phyloP scores from a whole-genome alignment of 2,888 invertebrate species.

The Dorcus hopei region DNA sequence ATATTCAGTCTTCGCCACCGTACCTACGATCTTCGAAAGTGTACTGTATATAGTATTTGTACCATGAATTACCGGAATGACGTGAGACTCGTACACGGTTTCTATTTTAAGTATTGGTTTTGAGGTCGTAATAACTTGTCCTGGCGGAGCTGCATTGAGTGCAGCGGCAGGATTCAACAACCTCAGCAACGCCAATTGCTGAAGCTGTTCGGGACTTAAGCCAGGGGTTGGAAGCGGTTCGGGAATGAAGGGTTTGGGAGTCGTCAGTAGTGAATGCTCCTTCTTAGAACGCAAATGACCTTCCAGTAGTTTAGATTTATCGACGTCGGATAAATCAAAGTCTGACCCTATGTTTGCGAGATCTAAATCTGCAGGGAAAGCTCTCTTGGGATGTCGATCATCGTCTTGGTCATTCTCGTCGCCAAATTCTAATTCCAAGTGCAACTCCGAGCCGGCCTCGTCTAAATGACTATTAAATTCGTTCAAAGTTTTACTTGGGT shows the following conservation, averaged over 20 bases:
- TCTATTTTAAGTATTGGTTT: constrained; percentile 73
- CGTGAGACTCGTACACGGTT: constrained; percentile 78
- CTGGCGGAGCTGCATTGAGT: constrained; percentile 53
- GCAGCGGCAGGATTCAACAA: constrained; percentile 68
- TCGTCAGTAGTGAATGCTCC: constrained; percentile 37
- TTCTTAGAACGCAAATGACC: constrained; percentile 54
- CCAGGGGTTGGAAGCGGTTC: constrained; percentile 51
- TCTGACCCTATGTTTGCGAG: constrained; percentile 70
- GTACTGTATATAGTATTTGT: constrained; percentile 74
- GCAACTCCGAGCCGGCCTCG: constrained; percentile 84
- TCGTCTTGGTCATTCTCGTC: constrained; percentile 69
- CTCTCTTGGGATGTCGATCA: constrained; percentile 49
- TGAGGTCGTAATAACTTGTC: constrained; percentile 74
- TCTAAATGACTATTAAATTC: constrained; percentile 86
- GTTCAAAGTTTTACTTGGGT: constrained; percentile 80
- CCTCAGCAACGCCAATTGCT: constrained; percentile 70
- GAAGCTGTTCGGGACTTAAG: constrained; percentile 68
- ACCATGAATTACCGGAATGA: constrained; percentile 75
- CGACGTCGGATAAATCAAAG: constrained; percentile 68
- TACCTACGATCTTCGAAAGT: constrained; percentile 69
- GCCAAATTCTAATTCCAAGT: constrained; percentile 81
- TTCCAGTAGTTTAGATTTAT: constrained; percentile 58
- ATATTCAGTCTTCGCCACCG: constrained; percentile 75
- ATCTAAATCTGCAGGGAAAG: constrained; percentile 65
- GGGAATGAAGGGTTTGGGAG: constrained; percentile 33